Base-by-base conservation (phyloP, 1,140 invertebrate genomes). In the Catajapyx aquilonaris region DNA sequence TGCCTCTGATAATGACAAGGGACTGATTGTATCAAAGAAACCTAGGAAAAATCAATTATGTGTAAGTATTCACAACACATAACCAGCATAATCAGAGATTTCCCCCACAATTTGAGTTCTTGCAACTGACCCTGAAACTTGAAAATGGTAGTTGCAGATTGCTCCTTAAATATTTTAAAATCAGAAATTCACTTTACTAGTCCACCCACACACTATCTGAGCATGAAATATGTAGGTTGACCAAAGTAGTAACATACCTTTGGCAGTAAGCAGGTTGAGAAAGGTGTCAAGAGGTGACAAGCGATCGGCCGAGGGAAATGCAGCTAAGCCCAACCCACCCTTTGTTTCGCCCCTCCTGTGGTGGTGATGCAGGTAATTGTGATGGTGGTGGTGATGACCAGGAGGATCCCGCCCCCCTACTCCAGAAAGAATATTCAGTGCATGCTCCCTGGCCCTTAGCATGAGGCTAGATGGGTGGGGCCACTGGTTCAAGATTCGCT, bases 201-300 rank as follows among this genome's bases (percentile, higher is more conserved):
- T n/a, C n/a, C n/a, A n/a, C n/a, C n/a, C n/a, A n/a, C n/a, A n/a
- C n/a, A n/a, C n/a, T n/a, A n/a, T n/a, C n/a, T n/a, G n/a, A n/a
- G n/a, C n/a, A n/a, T n/a, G n/a, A n/a, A n/a, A n/a, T n/a, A n/a
- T n/a, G n/a, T n/a, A 33, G 17, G 16, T 33, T 11, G 10, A 11
- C 18, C n/a, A 32, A 17, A 2, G 3, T 31, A 35, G 18, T 23
- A 2, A 20, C 35, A 25, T 46, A 64, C 65, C 65, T 64, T 86
- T 86, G 7, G 79, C 80, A 1, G 80, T 85, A 16, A 86, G 60
- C 25, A 86, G 57, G 56, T 83, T 77, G 31, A 86, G 56, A 50
- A 86, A 84, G 11, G 80, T 81, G 50, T 84, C 78, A 38, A 84
- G 53, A 1, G 80, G 77, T 28, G 78, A 78, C 1, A 81, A 52